Conservation (phyloP, 1,140 invertebrate species). For the Zaprionus vittiger region DNA sequence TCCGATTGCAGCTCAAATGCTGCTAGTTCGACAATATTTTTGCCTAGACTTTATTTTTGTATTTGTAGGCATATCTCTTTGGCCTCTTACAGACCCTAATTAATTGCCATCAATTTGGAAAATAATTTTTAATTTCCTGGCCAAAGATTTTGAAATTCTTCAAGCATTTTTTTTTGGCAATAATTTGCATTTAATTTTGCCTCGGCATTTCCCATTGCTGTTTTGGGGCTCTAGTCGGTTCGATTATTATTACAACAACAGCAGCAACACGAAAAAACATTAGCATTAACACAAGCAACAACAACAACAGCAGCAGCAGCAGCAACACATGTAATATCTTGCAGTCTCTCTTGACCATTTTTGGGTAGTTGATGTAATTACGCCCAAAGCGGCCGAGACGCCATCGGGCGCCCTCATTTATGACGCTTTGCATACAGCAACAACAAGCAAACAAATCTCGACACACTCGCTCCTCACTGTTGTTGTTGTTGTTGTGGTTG, state of each 20-base stretch:
- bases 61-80: not conserved
- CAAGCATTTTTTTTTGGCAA: conserved; percentile 37
- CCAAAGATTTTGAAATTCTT: conserved; percentile 35
- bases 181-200: conserved; percentile 77
- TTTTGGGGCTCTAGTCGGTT: conserved; percentile 17
- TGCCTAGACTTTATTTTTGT: not conserved
- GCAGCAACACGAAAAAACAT: conserved; percentile 9
- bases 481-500: conserved; percentile 52
- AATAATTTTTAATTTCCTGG: conserved; percentile 41
- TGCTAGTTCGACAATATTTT: not conserved
- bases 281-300: conserved; percentile 2
- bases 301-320: not conserved
- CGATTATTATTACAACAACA: conserved; percentile 49
- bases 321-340: conserved; percentile 70
- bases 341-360: conserved; percentile 78
- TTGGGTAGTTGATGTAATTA: conserved; percentile 76
- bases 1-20: not conserved
- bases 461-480: conserved; percentile 31
- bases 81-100: conserved; percentile 1
- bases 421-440: conserved; percentile 76
- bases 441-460: conserved; percentile 53
- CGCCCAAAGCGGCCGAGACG: conserved; percentile 64
- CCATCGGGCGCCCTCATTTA: conserved; percentile 73
- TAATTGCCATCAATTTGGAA: conserved; percentile 14
- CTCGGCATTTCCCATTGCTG: conserved; percentile 44